These are phyloP conservation scores for Hipposideros armiger DNA, from an alignment of 2,113 vertebrate genomes.

Conservation along the genomic window DNA sequence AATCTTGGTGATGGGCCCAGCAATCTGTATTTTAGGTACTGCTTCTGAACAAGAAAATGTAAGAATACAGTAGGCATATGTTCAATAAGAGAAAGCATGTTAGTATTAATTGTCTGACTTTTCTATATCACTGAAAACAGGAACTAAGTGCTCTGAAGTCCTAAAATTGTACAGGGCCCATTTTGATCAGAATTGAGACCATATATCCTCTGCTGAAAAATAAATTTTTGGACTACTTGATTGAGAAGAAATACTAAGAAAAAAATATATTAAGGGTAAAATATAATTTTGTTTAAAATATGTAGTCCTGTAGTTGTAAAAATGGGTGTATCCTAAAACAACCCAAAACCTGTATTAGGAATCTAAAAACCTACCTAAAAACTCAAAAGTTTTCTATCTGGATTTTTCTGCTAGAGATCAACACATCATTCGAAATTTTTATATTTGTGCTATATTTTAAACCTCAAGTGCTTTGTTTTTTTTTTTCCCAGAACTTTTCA, in stretches of 20 bases:
- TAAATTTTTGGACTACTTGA: neutral
- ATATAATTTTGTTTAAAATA: constrained; percentile 47
- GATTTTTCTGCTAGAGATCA: constrained; percentile 8
- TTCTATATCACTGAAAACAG: constrained; percentile 1
- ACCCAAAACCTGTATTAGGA: neutral
- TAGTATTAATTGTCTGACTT: constrained; percentile 28
- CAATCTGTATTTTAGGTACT: constrained; percentile 19
- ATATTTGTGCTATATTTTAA: neutral
- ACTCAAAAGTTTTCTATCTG: neutral
- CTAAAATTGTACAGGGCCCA: neutral
- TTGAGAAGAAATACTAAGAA: constrained; percentile 48
- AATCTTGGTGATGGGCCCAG: neutral
- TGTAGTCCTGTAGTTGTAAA: neutral
- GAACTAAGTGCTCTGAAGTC: neutral
- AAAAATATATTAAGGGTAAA: neutral
- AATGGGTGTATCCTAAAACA: neutral
- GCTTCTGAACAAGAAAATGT: constrained; percentile 4
- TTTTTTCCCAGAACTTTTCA: constrained; percentile 22
- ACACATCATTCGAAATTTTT: constrained; percentile 36
- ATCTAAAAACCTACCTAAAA: constrained; percentile 9
- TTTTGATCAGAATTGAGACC: constrained; percentile 43
- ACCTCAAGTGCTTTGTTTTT: neutral
- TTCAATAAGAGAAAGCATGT: neutral
- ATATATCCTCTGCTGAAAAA: neutral
- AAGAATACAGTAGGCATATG: neutral